Conservation (phyloP, 2,888 invertebrate species). For the Eupithecia subfuscata region DNA sequence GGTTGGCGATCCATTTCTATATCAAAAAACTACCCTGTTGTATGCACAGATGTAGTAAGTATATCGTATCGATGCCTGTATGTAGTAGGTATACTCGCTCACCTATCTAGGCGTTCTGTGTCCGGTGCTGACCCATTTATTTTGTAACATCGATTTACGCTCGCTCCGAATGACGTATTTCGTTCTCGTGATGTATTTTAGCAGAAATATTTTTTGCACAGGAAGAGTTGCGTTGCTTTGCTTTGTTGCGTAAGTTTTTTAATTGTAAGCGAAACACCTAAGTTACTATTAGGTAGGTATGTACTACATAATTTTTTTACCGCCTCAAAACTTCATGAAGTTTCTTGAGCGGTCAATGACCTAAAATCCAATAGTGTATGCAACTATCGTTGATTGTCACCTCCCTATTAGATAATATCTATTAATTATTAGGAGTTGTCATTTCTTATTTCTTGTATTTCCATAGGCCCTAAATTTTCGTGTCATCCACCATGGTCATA, state of each 20-base stretch:
- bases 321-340: not conserved
- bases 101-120: constrained; percentile 46
- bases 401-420: no score
- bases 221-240: not conserved
- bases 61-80: no score
- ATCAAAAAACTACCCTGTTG: no score
- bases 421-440: not conserved
- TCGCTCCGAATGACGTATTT: constrained; percentile 48
- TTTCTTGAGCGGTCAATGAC: not conserved
- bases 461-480: not conserved
- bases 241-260: not conserved
- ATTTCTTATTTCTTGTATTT: not conserved
- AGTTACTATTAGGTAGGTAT: no score
- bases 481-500: no score
- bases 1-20: no score
- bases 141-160: constrained; percentile 56
- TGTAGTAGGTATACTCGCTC: not conserved
- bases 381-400: not conserved
- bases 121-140: constrained; percentile 53
- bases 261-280: not conserved
- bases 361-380: no score
- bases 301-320: not conserved
- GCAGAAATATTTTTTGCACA: not conserved
- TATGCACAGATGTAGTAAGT: no score
- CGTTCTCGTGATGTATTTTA: constrained; percentile 1